A percentile compares a stretch with the other conserved stretches of the same genome.
Conservation (phyloP, 2,888 invertebrate species). For the Drosophila hamatofila region DNA sequence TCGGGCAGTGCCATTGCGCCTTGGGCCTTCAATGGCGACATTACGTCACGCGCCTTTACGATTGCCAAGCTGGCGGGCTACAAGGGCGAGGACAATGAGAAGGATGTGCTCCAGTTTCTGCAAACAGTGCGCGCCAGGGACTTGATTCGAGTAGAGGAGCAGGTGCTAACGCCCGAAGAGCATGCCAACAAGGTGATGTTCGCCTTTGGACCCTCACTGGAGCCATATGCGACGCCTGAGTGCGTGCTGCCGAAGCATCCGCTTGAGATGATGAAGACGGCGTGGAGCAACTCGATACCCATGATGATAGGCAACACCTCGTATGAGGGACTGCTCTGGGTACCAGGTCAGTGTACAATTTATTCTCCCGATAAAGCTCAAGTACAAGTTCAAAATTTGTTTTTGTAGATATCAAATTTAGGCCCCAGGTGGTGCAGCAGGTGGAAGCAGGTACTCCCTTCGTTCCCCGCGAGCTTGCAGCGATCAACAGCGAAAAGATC, state of each 20-base stretch:
- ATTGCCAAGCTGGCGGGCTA: slow-evolving; percentile 83
- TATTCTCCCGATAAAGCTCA: too few species aligned
- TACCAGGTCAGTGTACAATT: slow-evolving; percentile 61
- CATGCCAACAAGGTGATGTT: slow-evolving; percentile 69
- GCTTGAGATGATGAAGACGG: slow-evolving; percentile 80
- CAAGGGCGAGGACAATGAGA: slow-evolving; percentile 83
- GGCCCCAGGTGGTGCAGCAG: slow-evolving; percentile 58
- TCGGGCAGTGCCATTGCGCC: slow-evolving; percentile 78
- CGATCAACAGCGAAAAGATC: slow-evolving; percentile 62
- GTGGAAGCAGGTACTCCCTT: slow-evolving; percentile 68
- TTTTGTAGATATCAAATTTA: slow-evolving; percentile 58
- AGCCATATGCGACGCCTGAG: slow-evolving; percentile 81
- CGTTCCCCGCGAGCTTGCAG: slow-evolving; percentile 77
- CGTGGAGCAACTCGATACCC: slow-evolving; percentile 84
- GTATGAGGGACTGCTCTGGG: slow-evolving; percentile 81
- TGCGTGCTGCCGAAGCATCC: slow-evolving; percentile 83
- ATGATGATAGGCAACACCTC: slow-evolving; percentile 83
- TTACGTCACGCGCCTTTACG: slow-evolving; percentile 66
- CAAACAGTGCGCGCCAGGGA: slow-evolving; percentile 75
- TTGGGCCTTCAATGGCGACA: slow-evolving; percentile 77
- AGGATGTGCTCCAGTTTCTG: slow-evolving; percentile 83
- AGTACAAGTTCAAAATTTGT: neutral
- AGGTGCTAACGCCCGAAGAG: slow-evolving; percentile 78
- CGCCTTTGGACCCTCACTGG: slow-evolving; percentile 83
- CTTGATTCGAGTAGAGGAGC: slow-evolving; percentile 77